These are phyloP conservation scores for Arctia plantaginis DNA, from an alignment of 2,888 invertebrate genomes.

Conservation along the genomic window DNA sequence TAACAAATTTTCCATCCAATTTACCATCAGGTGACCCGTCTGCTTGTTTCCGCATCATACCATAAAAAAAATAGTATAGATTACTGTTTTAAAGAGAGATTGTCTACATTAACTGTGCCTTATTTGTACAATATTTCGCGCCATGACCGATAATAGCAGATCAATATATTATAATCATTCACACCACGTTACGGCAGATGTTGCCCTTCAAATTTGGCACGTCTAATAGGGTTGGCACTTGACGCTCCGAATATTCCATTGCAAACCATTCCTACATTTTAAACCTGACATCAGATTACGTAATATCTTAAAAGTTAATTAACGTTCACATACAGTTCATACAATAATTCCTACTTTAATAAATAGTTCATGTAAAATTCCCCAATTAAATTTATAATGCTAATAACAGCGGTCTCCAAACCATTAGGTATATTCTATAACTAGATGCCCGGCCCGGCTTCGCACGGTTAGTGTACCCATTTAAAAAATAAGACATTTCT, in stretches of 20 bases:
- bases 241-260: neutral
- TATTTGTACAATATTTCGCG: constrained; percentile 54
- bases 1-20: too few relatives aligned
- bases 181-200: constrained; percentile 37
- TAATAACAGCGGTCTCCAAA: constrained; percentile 6
- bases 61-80: too few relatives aligned
- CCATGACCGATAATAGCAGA: constrained; percentile 50
- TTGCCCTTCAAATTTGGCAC: constrained; percentile 44
- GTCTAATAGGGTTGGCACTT: constrained; percentile 29
- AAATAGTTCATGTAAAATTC: constrained; percentile 10
- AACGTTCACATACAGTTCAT: constrained; percentile 8
- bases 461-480: too few relatives aligned
- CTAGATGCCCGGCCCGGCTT: too few relatives aligned
- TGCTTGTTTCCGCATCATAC: too few relatives aligned
- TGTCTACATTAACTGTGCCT: constrained; percentile 36
- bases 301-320: constrained; percentile 10
- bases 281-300: neutral
- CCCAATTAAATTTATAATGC: constrained; percentile 19
- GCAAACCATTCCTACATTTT: neutral
- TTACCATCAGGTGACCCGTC: too few relatives aligned
- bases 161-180: constrained; percentile 50
- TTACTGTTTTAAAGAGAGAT: neutral
- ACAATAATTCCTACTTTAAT: constrained; percentile 9
- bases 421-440: too few relatives aligned
- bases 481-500: too few relatives aligned